Conservation (phyloP, 1,140 invertebrate species). For the Chymomyza costata region DNA sequence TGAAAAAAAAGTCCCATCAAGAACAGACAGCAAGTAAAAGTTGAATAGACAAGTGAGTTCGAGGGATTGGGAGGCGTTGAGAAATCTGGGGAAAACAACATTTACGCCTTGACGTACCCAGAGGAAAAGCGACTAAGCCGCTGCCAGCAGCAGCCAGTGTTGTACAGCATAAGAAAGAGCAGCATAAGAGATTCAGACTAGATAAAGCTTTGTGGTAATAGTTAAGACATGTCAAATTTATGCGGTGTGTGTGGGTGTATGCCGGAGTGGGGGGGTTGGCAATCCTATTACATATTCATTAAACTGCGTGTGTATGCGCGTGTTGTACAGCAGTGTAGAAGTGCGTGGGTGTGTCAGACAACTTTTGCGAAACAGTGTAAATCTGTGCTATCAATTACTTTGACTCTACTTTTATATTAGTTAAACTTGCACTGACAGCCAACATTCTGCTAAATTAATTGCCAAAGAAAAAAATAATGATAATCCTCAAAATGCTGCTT, state of each 20-base stretch:
- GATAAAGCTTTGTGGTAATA: constrained; percentile 14
- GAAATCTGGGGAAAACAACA: constrained; percentile 18
- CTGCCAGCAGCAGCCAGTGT: constrained; percentile 52
- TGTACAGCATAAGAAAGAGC: too few relatives aligned
- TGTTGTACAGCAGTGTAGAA: too few relatives aligned
- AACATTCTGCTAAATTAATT: too few relatives aligned
- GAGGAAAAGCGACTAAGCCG: constrained; percentile 26
- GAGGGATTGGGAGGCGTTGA: constrained; percentile 14
- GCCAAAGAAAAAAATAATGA: too few relatives aligned
- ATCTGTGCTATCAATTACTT: too few relatives aligned
- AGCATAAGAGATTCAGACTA: constrained; percentile 1
- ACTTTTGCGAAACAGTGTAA: too few relatives aligned
- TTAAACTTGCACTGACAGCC: too few relatives aligned
- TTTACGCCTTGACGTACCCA: constrained; percentile 21
- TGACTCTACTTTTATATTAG: too few relatives aligned
- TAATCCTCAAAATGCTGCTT: too few relatives aligned
- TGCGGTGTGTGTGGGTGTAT: constrained; percentile 24
- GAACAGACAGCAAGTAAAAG: constrained; percentile 32
- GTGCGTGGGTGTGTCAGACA: too few relatives aligned
- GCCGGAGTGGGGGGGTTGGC: too few relatives aligned
- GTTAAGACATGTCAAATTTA: constrained; percentile 33
- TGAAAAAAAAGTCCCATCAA: not conserved
- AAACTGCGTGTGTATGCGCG: constrained; percentile 32
- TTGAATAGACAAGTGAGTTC: constrained; percentile 15
- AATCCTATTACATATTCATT: constrained; percentile 71